Evolutionary conservation across 1,140 invertebrate species (phyloP), one percentile per base, ranked within the genome.

Genomic region (Drosophila mauritiana): DNA sequence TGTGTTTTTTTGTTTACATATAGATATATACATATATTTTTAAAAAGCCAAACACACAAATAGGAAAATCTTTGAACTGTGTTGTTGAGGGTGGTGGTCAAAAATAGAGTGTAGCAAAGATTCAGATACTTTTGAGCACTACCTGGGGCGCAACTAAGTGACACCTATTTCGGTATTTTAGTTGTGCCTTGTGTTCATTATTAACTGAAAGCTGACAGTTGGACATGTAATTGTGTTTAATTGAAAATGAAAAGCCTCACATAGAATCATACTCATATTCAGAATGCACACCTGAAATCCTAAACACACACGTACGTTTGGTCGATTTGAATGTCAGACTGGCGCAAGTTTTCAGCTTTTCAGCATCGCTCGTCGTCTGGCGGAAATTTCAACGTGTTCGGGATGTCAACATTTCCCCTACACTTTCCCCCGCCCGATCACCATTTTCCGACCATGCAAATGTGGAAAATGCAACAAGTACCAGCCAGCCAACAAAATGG

Each of bases 191-290:
- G 61, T 65, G 73, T 80, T 80, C 79, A 74, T 88, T 88, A 88
- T 88, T 88, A 84, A 88, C 83, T 86, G 67, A 80, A 86, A 86
- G 57, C 79, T 88, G 83, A 76, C 80, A 88, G 78, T 78, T 75
- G 67, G 53, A 56, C 63, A 51, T 55, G 67, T 68, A 69, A 78
- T 77, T 77, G 73, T 77, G 39, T 77, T 63, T 78, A 78, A 78
- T 77, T 78, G 75, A 78, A 77, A 34, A 73, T 65, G 65, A 72
- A 78, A 78, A 78, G 58, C 46, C 56, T 55, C 59, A 62, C 62
- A 69, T 40, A 76, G 59, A 67, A 77, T 74, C 63, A 37, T 42
- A 64, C 37, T 63, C 56, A 37, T 10, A 31, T 15, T 15, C 52
- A 49, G 34, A 53, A 42, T 45, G 64, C 63, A 69, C 63, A 72